Evolutionary conservation across 2,888 invertebrate species (phyloP).

Genomic region (Drosophila prolongata): DNA sequence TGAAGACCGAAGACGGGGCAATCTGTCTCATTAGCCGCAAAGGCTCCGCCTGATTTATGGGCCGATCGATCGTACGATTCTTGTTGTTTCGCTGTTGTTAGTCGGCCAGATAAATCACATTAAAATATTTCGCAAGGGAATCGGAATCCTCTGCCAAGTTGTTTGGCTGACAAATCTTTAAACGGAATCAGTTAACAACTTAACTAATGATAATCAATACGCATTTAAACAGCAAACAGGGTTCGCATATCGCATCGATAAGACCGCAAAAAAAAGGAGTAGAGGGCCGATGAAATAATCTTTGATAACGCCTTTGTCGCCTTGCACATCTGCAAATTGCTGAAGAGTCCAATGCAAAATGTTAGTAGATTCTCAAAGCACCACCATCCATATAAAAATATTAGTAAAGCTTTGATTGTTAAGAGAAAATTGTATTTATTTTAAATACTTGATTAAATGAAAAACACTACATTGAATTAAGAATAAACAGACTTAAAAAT

Average conservation of each 20-base stretch:
- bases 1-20: conserved; percentile 28
- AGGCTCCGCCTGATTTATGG: conserved; percentile 67
- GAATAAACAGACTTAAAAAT: too few species aligned
- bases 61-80: conserved; percentile 26
- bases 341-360: conserved; percentile 36
- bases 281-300: conserved; percentile 45
- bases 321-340: conserved; percentile 61
- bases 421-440: too few species aligned
- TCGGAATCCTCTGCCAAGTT: conserved; percentile 31
- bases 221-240: conserved; percentile 57
- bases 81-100: conserved; percentile 36
- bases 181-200: conserved; percentile 79
- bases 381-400: too few species aligned
- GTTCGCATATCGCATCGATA: conserved; percentile 29
- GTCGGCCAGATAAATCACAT: conserved; percentile 73
- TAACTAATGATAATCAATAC: conserved; percentile 79
- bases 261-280: conserved; percentile 9
- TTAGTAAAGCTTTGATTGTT: too few species aligned
- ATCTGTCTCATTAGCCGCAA: conserved; percentile 77
- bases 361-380: conserved; percentile 15
- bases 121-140: conserved; percentile 64
- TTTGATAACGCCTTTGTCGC: conserved; percentile 72
- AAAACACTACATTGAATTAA: too few species aligned
- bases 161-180: conserved; percentile 71
- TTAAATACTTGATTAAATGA: too few species aligned